These are phyloP conservation scores for Xanthorhoe spadicearia DNA, from an alignment of 2,888 invertebrate species.

Conservation along the genomic window DNA sequence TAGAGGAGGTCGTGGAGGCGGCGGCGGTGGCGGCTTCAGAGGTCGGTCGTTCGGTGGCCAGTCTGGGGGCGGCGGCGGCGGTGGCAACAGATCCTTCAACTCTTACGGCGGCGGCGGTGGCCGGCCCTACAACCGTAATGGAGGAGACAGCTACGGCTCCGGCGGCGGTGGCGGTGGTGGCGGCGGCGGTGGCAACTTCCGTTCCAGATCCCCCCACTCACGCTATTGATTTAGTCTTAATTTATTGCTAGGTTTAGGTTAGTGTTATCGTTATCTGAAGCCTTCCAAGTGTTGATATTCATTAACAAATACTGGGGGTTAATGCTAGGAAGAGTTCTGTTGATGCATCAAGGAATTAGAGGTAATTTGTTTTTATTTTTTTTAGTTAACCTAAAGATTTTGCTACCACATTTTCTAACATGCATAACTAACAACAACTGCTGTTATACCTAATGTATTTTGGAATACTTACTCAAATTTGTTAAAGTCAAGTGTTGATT, in stretches of 20 bases:
- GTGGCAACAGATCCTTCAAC: slow-evolving; percentile 78
- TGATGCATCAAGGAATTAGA: slow-evolving; percentile 73
- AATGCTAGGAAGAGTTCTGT: slow-evolving; percentile 77
- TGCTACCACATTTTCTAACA: not conserved
- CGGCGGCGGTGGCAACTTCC: slow-evolving; percentile 79
- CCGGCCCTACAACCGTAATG: slow-evolving; percentile 70
- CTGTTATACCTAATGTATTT: no score
- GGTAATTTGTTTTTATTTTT: slow-evolving; percentile 55
- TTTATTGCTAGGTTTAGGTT: slow-evolving; percentile 72
- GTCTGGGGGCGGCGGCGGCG: slow-evolving; percentile 81
- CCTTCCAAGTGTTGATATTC: slow-evolving; percentile 83
- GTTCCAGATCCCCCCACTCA: slow-evolving; percentile 80
- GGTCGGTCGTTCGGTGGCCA: slow-evolving; percentile 71
- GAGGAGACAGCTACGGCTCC: slow-evolving; percentile 76
- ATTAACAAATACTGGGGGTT: slow-evolving; percentile 80
- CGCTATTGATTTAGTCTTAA: slow-evolving; percentile 78
- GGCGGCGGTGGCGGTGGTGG: slow-evolving; percentile 72
- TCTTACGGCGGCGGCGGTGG: slow-evolving; percentile 77
- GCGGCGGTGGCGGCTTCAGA: slow-evolving; percentile 68
- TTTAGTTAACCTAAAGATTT: not conserved
- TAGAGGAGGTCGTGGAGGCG: slow-evolving; percentile 80
- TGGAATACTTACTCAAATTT: not conserved
- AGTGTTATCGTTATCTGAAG: slow-evolving; percentile 85
- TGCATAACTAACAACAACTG: not conserved
- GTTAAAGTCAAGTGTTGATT: not conserved